A percentile compares a stretch with the other conserved stretches of the same genome.
Evolutionary conservation across 2,888 invertebrate species (phyloP).

Genomic region (Heliconius sara): DNA sequence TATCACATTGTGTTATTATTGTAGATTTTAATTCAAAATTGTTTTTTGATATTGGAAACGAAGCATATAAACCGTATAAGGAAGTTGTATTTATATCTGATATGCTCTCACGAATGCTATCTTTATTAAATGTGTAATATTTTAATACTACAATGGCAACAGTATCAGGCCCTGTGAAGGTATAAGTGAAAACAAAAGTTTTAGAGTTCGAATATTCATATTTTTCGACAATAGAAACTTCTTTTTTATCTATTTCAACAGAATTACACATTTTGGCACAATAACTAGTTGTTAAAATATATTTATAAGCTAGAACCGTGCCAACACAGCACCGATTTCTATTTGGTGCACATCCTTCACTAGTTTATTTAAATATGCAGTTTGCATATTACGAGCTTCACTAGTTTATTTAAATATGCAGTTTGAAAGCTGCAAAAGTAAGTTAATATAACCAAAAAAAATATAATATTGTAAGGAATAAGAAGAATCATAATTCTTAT

Average conservation of each 20-base stretch:
- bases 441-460: slow-evolving; percentile 6
- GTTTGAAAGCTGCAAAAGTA: slow-evolving; percentile 36
- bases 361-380: slow-evolving; percentile 53
- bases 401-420: slow-evolving; percentile 53
- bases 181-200: slow-evolving; percentile 28
- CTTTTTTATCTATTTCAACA: slow-evolving; percentile 40
- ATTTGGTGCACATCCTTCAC: slow-evolving; percentile 50
- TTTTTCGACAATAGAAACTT: slow-evolving; percentile 23
- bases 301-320: slow-evolving; percentile 56
- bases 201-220: slow-evolving; percentile 37
- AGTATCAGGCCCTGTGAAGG: slow-evolving; percentile 30
- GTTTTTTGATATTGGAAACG: slow-evolving; percentile 53
- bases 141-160: slow-evolving; percentile 42
- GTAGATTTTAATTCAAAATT: slow-evolving; percentile 51
- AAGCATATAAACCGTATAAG: slow-evolving; percentile 54
- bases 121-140: not conserved
- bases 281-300: slow-evolving; percentile 59
- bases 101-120: slow-evolving; percentile 50
- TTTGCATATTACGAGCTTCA: slow-evolving; percentile 53
- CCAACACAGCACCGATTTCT: slow-evolving; percentile 59
- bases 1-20: slow-evolving; percentile 56
- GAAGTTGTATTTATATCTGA: slow-evolving; percentile 54
- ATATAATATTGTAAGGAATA: slow-evolving; percentile 16
- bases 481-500: slow-evolving; percentile 28
- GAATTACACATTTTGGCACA: slow-evolving; percentile 62